Percentiles rank a stretch among this genome's conserved stretches.
Conservation (phyloP, 2,797 vertebrate genomes). For the Spheniscus humboldti region DNA sequence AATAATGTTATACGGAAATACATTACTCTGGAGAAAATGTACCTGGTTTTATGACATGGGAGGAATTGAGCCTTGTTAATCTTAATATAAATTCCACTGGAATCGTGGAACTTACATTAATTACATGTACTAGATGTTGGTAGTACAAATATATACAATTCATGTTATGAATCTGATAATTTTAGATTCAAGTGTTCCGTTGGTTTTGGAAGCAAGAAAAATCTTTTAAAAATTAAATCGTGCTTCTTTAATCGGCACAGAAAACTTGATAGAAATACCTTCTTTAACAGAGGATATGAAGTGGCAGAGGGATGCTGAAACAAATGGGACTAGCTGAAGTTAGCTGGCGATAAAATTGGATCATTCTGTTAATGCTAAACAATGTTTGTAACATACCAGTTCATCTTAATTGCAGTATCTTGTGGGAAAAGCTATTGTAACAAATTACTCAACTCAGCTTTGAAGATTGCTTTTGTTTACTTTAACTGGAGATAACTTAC, state of each 20-base stretch:
- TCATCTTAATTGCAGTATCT: background rate
- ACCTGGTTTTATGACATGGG: background rate
- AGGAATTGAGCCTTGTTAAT: background rate
- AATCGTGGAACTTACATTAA: background rate
- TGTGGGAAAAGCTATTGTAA: background rate
- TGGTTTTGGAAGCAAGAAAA: background rate
- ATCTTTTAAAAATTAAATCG: background rate
- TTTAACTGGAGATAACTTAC: background rate
- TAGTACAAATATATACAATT: background rate
- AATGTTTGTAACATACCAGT: background rate
- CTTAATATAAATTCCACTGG: background rate
- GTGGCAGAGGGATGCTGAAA: background rate
- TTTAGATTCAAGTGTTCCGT: background rate
- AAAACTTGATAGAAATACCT: background rate
- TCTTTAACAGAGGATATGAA: background rate
- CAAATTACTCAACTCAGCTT: background rate
- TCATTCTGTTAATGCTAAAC: background rate
- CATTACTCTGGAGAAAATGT: background rate
- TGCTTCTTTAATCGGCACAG: background rate
- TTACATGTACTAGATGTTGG: background rate
- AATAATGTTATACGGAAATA: background rate
- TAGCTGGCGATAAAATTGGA: background rate
- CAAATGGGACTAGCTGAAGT: background rate
- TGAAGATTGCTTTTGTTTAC: background rate
- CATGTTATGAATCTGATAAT: background rate